A percentile compares a stretch with the other conserved stretches of the same genome.
Conservation (phyloP, 2,113 vertebrate genomes). For the Picathartes gymnocephalus region DNA sequence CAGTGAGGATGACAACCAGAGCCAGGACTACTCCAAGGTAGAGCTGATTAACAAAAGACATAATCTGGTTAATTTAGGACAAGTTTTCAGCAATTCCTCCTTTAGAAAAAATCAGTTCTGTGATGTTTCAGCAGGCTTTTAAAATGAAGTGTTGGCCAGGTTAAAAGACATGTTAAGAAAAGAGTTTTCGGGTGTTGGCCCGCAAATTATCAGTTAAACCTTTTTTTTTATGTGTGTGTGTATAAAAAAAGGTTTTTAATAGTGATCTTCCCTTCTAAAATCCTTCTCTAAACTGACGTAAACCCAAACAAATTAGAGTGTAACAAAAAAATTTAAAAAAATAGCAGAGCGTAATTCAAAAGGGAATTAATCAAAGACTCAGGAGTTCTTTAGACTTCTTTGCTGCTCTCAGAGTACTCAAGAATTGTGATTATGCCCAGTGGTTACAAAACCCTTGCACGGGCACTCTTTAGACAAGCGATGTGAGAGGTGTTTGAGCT, state of each 20-base stretch:
- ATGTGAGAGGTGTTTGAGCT: background rate
- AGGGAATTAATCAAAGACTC: background rate
- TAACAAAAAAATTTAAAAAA: background rate
- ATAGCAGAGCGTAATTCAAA: background rate
- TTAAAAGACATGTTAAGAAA: background rate
- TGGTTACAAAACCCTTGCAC: background rate
- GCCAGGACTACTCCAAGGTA: slow-evolving; percentile 77
- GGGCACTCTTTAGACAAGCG: background rate
- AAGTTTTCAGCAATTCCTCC: background rate
- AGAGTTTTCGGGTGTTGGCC: background rate
- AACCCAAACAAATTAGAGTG: background rate
- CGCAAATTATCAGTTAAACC: background rate
- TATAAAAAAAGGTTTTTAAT: background rate
- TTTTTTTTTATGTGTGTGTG: background rate
- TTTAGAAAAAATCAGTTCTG: background rate
- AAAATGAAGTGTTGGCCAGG: background rate
- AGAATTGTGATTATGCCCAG: background rate
- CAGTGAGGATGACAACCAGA: slow-evolving; percentile 76
- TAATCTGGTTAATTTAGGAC: background rate
- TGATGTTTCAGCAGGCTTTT: background rate
- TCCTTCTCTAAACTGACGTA: background rate
- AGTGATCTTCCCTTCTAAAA: background rate
- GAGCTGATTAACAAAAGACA: slow-evolving; percentile 56
- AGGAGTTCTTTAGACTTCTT: background rate
- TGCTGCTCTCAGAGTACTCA: background rate